Conservation (phyloP, 2,113 vertebrate genomes). For the Laticauda colubrina region DNA sequence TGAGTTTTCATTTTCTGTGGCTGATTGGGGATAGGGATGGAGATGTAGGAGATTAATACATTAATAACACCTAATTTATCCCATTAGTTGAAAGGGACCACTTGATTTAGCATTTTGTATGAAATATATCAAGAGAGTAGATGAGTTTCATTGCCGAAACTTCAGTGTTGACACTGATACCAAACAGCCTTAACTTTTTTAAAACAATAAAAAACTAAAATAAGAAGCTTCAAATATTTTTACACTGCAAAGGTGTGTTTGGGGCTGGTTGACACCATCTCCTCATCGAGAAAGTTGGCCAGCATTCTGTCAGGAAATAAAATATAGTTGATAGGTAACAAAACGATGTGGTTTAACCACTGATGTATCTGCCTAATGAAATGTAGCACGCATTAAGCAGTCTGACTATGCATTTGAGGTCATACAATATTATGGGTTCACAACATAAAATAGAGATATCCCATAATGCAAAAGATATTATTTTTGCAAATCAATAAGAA, state of each 20-base stretch:
- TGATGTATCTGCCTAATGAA: conserved; percentile 1
- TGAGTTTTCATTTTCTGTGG: conserved; percentile 95
- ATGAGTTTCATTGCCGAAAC: conserved; percentile 34
- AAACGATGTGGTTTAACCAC: conserved; percentile 4
- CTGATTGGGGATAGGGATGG: conserved; percentile 93
- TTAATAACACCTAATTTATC: conserved; percentile 3
- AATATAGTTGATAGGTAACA: conserved; percentile 5
- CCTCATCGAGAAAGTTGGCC: conserved; percentile 15
- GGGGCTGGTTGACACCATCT: conserved; percentile 31
- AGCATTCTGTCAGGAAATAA: conserved; percentile 28
- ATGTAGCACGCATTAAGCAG: not conserved
- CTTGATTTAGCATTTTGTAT: conserved; percentile 8
- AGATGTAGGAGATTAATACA: conserved; percentile 87
- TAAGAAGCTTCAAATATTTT: conserved; percentile 14
- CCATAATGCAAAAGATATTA: conserved; percentile 3
- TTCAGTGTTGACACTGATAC: conserved; percentile 33
- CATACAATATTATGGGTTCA: not conserved
- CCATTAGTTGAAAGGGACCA: conserved; percentile 16
- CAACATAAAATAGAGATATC: conserved; percentile 6
- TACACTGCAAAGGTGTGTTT: conserved; percentile 25
- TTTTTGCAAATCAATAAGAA: conserved; percentile 31
- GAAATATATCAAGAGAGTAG: conserved; percentile 35
- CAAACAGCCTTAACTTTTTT: conserved; percentile 66
- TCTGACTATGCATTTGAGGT: conserved; percentile 10
- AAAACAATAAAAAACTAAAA: conserved; percentile 1